These are phyloP conservation scores for Megaptera novaeangliae DNA, from an alignment of 2,113 vertebrate genomes.

Conservation along the genomic window DNA sequence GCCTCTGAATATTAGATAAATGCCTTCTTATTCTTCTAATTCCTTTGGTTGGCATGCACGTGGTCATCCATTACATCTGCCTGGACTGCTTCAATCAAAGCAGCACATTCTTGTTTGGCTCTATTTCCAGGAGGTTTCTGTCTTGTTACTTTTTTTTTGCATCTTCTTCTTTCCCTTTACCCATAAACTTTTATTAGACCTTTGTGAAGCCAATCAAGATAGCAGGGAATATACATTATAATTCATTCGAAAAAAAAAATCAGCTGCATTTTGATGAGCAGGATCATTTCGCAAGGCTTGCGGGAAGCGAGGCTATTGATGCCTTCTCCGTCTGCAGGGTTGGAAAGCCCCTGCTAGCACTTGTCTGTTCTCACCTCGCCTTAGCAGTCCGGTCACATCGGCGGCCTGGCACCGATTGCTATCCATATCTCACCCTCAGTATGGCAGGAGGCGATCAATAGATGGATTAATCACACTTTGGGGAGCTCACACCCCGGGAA, in stretches of 20 bases:
- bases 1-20: conserved; percentile 33
- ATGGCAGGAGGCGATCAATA: conserved; percentile 73
- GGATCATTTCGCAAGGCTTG: background rate
- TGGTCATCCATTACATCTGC: conserved; percentile 54
- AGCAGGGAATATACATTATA: conserved; percentile 50
- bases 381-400: conserved; percentile 71
- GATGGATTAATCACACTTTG: conserved; percentile 76
- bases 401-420: conserved; percentile 57
- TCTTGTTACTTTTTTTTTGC: background rate
- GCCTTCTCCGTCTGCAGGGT: background rate
- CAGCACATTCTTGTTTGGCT: conserved; percentile 52
- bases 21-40: conserved; percentile 33
- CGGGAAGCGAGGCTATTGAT: background rate
- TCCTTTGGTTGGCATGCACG: conserved; percentile 38
- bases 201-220: conserved; percentile 53
- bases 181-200: conserved; percentile 66
- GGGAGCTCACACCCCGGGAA: conserved; percentile 63
- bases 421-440: conserved; percentile 68
- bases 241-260: conserved; percentile 53
- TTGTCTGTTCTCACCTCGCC: conserved; percentile 50
- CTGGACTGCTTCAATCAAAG: conserved; percentile 52
- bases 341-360: conserved; percentile 2
- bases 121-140: conserved; percentile 53
- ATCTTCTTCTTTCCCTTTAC: conserved; percentile 26
- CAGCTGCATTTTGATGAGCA: conserved; percentile 56